Base-by-base conservation (phyloP, 2,113 vertebrate genomes). In the Cranoglanis bouderius region DNA sequence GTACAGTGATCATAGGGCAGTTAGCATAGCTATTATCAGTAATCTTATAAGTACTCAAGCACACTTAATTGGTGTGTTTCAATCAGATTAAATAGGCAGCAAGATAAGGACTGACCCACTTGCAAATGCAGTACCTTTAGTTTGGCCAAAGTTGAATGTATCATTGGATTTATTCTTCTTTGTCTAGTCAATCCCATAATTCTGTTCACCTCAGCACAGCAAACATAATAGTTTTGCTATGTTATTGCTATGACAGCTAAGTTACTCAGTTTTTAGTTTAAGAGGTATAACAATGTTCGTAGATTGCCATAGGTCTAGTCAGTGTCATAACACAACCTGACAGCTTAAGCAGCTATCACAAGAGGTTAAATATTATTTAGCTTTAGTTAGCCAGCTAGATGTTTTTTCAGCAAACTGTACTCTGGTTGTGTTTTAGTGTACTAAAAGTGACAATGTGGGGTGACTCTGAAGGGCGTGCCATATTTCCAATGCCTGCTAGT, bases 1-100 rank as follows among this genome's bases (percentile, higher is more conserved):
- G 93, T 89, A 40, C 32, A 57, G 2, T 78, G 61, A 93, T 92
- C 92, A 93, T 90, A 91, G 89, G 87, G 86, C 90, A 92, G 84
- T 93, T 94, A 93, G 90, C 90, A 91, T 85, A 74, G 83, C 91
- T 91, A 90, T 91, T 90, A 92, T 93, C 90, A 88, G 77, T 26
- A 81, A 81, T 67, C 92, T 91, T 88, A 91, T 91, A 86, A 86
- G 88, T 83, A 72, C 51, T 77, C 38, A n/a, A 57, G 53, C 38
- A 70, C 32, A 87, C 32, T 87, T 84, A 61, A 83, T 83, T 82
- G 38, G 53, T 24, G 6, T 43, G 57, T 61, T 83, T 61, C 24
- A 59, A 61, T 43, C 81, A 61, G 81, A 83, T 83, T 61, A 26
- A 61, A 83, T 61, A 59, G 35, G 55, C 35, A 83, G 32, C 53